Conservation (phyloP, 2,113 vertebrate genomes). For the Malaclemys terrapin region DNA sequence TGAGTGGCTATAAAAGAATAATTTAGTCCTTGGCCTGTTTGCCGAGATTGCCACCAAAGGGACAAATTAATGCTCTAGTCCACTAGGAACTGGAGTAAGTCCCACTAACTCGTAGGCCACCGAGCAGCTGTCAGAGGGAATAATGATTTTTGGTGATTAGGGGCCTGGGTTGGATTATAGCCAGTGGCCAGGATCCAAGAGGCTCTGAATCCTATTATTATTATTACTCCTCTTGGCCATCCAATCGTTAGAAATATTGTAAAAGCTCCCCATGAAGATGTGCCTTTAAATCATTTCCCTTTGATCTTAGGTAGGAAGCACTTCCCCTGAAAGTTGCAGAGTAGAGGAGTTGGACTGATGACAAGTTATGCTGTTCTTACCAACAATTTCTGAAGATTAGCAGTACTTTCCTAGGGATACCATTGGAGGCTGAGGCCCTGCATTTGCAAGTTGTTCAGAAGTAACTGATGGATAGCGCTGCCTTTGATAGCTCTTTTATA, state of each 20-base stretch:
- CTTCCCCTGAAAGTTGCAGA: not conserved
- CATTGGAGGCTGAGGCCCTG: not conserved
- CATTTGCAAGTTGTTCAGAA: not conserved
- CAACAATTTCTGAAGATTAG: not conserved
- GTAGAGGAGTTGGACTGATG: not conserved
- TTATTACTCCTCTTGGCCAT: not conserved
- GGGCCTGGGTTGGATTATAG: not conserved
- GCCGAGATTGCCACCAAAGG: not conserved
- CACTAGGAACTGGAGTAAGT: not conserved
- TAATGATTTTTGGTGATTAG: not conserved
- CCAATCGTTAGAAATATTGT: not conserved
- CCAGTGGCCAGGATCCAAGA: not conserved
- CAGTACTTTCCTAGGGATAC: not conserved
- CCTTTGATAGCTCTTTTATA: constrained; percentile 42
- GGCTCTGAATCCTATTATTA: not conserved
- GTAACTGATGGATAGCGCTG: constrained; percentile 23
- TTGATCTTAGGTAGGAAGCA: not conserved
- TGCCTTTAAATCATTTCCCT: not conserved
- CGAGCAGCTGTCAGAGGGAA: not conserved
- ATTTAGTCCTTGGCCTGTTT: not conserved
- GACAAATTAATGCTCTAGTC: not conserved
- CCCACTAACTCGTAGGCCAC: not conserved
- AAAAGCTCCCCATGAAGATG: not conserved
- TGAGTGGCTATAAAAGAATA: fast-evolving
- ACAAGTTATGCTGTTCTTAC: not conserved